Base-by-base conservation (phyloP, 2,888 invertebrate genomes). In the Cosmia trapezina region DNA sequence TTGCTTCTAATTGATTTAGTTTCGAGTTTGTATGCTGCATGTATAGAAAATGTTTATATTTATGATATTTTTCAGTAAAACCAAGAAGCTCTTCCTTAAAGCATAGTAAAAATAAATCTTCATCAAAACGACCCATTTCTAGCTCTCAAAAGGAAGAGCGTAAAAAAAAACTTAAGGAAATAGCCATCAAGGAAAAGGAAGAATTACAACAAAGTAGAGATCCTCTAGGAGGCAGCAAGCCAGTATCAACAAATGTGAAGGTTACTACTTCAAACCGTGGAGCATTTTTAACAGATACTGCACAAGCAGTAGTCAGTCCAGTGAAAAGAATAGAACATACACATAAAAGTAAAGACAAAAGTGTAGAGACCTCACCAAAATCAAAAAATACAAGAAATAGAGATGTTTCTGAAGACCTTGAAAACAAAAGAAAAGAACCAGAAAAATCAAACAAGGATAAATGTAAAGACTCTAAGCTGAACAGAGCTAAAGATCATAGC, bases 241-340 rank as follows among this genome's bases (percentile, higher is more conserved):
- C 82, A 72, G 82, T 89, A 59, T 62, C 65, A 51, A 83, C 86
- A 61, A 91, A 90, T 88, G 94, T 96, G 0, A 97, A 97, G 90
- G 82, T 96, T 11, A 96, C 97, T 0, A 83, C 91, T 37, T 93
- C 94, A 47, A 97, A 97, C 82, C 94, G 97, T 47, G 97, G 97
- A 0, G 96, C 96, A 54, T 97, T 97, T 86, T 91, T 97, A 61
- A 93, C 93, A 33, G 93, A 95, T 85, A 71, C 85, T 56, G 85
- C 84, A 53, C 84, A 90, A 83, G 76, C 85, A 53, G 81, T 88
- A 74, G 88, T 90, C 2, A 91, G 92, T 83, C 90, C 92, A 70
- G 90, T 86, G 43, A 91, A 91, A 73, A 88, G 87, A 85, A 92
- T 90, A 76, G 83, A 86, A 64, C 87, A 85, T 71, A 17, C 75